Evolutionary conservation across 2,113 vertebrate species (phyloP), one percentile per base, ranked within the genome.

Genomic region (Paralichthys olivaceus): DNA sequence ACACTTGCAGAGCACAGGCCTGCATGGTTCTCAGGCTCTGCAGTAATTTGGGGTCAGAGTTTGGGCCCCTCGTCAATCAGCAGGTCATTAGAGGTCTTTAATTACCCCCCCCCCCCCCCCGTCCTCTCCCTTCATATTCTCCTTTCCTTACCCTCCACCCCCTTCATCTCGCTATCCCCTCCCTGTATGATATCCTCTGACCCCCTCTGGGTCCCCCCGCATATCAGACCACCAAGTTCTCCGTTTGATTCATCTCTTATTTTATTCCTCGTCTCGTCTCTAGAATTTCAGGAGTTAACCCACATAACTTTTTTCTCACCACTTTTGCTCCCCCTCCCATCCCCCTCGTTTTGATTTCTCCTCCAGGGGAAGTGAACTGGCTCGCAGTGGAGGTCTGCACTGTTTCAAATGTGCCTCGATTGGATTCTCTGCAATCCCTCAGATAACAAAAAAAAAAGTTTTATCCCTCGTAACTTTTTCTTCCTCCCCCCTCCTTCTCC

Each of bases 11-110:
- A 86, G 59, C 64, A 54, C 51, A 77, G 76, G 49, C 64, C 74
- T 13, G 37, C 37, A 40, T 77, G 79, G 86, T 94, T 94, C 92
- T 94, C 93, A 93, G 89, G 88, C 86, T 89, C 89, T 89, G 72
- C 40, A 90, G 86, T 91, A 92, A 94, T 91, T 89, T 89, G 76
- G 88, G 92, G 93, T 93, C 92, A 92, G 84, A 79, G 87, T 90
- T 88, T 88, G 86, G 86, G 83, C 89, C 89, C 85, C 93, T 89
- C 78, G 59, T 94, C 93, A 90, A 93, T 94, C 93, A 92, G 62
- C 88, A 81, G 87, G 83, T 94, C 91, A 92, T 94, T 94, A 93
- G 90, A 93, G 82, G 73, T 86, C 84, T 90, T 91, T 93, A 93
- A 91, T 92, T 86, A 91, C 87, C 74, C 63, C 57, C 78, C 60